Evolutionary conservation across 2,888 invertebrate species (phyloP).

Genomic region (Phengaris arion): DNA sequence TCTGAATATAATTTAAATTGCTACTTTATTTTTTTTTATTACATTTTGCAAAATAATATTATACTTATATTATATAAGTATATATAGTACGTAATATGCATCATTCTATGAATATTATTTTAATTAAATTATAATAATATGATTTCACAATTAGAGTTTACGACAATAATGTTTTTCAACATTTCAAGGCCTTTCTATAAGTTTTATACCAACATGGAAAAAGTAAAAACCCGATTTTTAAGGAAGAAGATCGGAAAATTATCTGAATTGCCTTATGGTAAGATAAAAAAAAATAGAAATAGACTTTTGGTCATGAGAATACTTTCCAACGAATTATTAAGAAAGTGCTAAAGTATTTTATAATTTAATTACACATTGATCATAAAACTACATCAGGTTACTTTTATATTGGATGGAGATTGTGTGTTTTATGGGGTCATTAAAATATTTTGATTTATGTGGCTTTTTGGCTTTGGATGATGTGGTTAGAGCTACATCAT

Average conservation of each 20-base stretch:
- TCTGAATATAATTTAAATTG: not conserved
- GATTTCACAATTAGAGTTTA: not conserved
- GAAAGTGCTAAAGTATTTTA: slow-evolving; percentile 3
- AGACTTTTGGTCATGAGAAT: not conserved
- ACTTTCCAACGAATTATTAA: not conserved
- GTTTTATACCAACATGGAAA: not conserved
- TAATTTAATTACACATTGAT: slow-evolving; percentile 4
- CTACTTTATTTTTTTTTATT: not conserved
- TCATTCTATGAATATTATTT: not conserved
- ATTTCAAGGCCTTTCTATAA: not conserved
- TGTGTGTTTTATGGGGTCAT: slow-evolving; percentile 64
- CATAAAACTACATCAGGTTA: slow-evolving; percentile 2
- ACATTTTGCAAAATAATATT: not conserved
- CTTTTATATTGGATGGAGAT: slow-evolving; percentile 42
- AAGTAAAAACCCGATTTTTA: too few relatives aligned
- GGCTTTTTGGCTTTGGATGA: slow-evolving; percentile 56
- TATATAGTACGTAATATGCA: not conserved
- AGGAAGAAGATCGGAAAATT: too few relatives aligned
- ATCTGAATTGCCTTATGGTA: too few relatives aligned
- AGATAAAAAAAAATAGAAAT: too few relatives aligned
- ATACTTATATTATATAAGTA: not conserved
- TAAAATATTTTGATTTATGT: slow-evolving; percentile 68
- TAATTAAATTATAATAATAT: not conserved
- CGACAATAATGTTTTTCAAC: not conserved
- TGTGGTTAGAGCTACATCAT: not conserved